These are phyloP conservation scores for Apotomis capreana DNA, from an alignment of 2,888 invertebrate species.

Conservation along the genomic window DNA sequence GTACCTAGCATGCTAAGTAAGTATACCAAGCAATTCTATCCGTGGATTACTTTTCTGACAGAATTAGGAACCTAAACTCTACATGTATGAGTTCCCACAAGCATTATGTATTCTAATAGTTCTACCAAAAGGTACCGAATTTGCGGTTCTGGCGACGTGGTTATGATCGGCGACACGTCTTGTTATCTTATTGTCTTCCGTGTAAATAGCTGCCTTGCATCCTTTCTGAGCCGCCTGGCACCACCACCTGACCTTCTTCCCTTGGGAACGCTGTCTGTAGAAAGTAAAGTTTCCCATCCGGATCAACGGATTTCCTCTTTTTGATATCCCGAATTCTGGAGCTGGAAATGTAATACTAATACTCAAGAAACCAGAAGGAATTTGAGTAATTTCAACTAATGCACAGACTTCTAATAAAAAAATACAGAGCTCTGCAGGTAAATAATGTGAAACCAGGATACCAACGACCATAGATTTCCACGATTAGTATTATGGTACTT, in stretches of 20 bases:
- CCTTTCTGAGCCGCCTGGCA: conserved; percentile 42
- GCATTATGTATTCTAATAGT: not conserved
- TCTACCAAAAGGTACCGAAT: not conserved
- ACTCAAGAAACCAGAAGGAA: not conserved
- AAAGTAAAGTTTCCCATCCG: conserved; percentile 43
- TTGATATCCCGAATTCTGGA: conserved; percentile 43
- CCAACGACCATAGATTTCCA: too few species aligned
- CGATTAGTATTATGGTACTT: too few species aligned
- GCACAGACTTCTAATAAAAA: too few species aligned
- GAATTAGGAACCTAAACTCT: too few species aligned
- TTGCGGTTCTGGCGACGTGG: conserved; percentile 7
- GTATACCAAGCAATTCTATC: too few species aligned
- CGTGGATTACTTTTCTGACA: too few species aligned
- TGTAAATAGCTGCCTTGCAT: conserved; percentile 45
- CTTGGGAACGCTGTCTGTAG: conserved; percentile 43
- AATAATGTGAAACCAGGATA: too few species aligned
- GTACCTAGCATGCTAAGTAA: too few species aligned
- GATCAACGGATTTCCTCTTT: conserved; percentile 45
- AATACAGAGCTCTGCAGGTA: too few species aligned
- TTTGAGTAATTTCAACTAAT: not conserved
- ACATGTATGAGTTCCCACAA: too few species aligned
- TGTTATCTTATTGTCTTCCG: conserved; percentile 38
- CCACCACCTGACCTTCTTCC: conserved; percentile 44
- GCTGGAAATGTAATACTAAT: conserved; percentile 12
- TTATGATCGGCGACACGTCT: conserved; percentile 38